Base-by-base conservation (phyloP, 2,888 invertebrate species). In the Microplitis manilae region DNA sequence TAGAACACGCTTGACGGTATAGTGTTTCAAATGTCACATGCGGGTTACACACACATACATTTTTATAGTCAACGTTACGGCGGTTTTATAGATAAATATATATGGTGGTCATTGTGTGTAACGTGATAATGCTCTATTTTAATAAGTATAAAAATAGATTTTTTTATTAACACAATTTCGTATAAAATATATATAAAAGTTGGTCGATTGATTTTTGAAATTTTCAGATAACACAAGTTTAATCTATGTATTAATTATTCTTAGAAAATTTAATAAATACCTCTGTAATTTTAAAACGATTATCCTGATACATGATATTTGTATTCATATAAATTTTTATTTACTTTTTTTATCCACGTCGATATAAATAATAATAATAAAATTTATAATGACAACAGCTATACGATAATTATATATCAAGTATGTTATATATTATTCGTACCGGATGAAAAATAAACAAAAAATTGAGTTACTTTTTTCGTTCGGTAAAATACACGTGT, bases 11-110 rank as follows among this genome's bases (percentile, higher is more conserved):
- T 50, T 13, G 50, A 7, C 50, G 50, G 50, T 61, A 80, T 80
- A 79, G 80, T 83, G 82, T 84, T 84, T 86, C 84, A 82, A 81
- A 84, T 85, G 83, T 86, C 85, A 83, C 82, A 86, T 85, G 85
- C 86, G 86, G 85, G 86, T 72, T 77, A 71, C 74, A 77, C 73
- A 68, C 68, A 61, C 61, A 30, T 30, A 68, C 71, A 67, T 50
- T 50, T 50, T 50, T 50, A 13, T 50, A 50, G 50, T 67, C 17
- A 38, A 40, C 13, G n/a, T 67, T 67, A 39, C 38, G 39, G n/a
- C 30, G 9, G 65, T 65, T 65, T 65, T 20, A 13, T 64, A 64
- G 64, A 67, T 67, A 30, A 38, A 39, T 39, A n/a, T 20, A n/a
- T 30, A 67, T n/a, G 67, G 30, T 20, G 20, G 30, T 15, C 13